Percentiles rank a stretch among this genome's conserved stretches.
Conservation (phyloP, 2,113 vertebrate genomes). For the Vicugna pacos region DNA sequence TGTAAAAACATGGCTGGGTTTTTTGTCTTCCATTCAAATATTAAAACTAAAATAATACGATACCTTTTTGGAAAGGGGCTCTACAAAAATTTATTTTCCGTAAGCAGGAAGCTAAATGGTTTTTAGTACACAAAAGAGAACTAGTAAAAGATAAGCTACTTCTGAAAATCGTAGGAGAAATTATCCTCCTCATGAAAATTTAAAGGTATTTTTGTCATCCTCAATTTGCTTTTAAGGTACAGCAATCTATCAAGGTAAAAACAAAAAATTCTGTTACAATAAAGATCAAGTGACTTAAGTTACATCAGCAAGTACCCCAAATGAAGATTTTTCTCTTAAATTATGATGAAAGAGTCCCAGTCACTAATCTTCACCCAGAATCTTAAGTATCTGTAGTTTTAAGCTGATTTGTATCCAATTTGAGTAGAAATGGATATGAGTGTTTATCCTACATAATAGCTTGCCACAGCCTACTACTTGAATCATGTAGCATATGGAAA, state of each 20-base stretch:
- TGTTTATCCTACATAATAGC: conserved; percentile 63
- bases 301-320: neutral
- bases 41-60: conserved; percentile 72
- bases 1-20: neutral
- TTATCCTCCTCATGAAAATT: conserved; percentile 55
- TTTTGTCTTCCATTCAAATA: conserved; percentile 38
- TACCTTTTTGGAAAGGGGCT: conserved; percentile 49
- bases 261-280: neutral
- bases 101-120: conserved; percentile 31
- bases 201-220: conserved; percentile 24
- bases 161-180: conserved; percentile 72
- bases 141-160: conserved; percentile 66
- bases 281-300: conserved; percentile 37
- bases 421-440: conserved; percentile 35
- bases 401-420: conserved; percentile 28
- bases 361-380: conserved; percentile 48
- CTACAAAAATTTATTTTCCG: conserved; percentile 69
- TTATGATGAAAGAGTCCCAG: neutral
- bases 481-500: conserved; percentile 65
- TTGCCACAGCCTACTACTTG: neutral
- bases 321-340: conserved; percentile 47
- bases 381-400: conserved; percentile 31
- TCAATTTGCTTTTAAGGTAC: conserved; percentile 48
- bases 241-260: conserved; percentile 48
- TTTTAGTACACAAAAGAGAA: conserved; percentile 71